These are phyloP conservation scores for Danaus plexippus DNA, from an alignment of 1,140 invertebrate species.

Conservation along the genomic window DNA sequence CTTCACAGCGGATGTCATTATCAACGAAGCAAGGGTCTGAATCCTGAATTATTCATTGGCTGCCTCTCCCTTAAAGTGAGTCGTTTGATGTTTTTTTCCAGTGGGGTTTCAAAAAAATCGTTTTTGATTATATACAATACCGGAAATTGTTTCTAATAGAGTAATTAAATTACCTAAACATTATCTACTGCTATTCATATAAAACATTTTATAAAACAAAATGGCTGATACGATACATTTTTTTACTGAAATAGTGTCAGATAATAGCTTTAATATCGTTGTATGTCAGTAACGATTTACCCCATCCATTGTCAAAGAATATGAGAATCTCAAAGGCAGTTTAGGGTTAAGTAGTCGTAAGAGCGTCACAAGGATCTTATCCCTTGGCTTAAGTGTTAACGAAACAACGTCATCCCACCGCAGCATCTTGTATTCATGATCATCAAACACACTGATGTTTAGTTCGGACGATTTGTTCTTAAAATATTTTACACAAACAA, in stretches of 20 bases:
- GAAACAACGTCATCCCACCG: slow-evolving; percentile 34
- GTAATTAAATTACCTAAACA: too few species aligned
- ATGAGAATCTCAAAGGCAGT: slow-evolving; percentile 31
- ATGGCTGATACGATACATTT: too few species aligned
- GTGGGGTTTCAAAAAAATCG: too few species aligned
- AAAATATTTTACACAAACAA: too few species aligned
- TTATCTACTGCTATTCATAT: too few species aligned
- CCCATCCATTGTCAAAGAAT: neutral
- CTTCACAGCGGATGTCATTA: slow-evolving; percentile 18
- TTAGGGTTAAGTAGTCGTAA: slow-evolving; percentile 26
- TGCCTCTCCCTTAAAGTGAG: neutral
- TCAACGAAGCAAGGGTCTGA: slow-evolving; percentile 17
- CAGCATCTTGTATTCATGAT: slow-evolving; percentile 58
- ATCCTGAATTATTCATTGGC: slow-evolving; percentile 17
- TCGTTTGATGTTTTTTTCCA: too few species aligned
- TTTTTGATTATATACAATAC: too few species aligned
- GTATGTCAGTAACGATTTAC: slow-evolving; percentile 1
- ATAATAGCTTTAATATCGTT: too few species aligned
- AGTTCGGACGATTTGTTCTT: slow-evolving; percentile 10
- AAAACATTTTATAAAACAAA: too few species aligned
- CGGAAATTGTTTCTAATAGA: too few species aligned
- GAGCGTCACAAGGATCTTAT: slow-evolving; percentile 35
- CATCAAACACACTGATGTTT: slow-evolving; percentile 24
- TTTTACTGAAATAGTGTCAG: too few species aligned
- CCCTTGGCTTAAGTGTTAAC: slow-evolving; percentile 41